Conservation (phyloP, 2,888 invertebrate species). For the Archaeoteleia sp. region DNA sequence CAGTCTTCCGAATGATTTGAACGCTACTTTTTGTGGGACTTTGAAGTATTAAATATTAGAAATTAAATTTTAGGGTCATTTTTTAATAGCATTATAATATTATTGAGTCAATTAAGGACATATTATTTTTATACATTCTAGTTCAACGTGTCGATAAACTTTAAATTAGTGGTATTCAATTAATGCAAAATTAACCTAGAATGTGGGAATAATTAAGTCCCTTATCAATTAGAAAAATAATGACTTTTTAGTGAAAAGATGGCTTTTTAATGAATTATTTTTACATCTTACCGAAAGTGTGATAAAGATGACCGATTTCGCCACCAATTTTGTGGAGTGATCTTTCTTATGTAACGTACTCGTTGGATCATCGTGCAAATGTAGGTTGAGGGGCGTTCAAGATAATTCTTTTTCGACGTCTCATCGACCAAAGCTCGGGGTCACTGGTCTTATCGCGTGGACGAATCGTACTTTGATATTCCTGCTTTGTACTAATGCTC, state of each 20-base stretch:
- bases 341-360: slow-evolving; percentile 5
- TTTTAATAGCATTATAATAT: too few relatives aligned
- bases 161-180: too few relatives aligned
- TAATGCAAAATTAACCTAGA: too few relatives aligned
- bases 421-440: slow-evolving; percentile 7
- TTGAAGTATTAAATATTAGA: too few relatives aligned
- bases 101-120: too few relatives aligned
- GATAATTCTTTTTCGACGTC: slow-evolving; percentile 18
- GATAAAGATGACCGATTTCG: slow-evolving; percentile 18
- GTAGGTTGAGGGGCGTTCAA: slow-evolving; percentile 30
- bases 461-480: slow-evolving; percentile 8
- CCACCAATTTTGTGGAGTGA: slow-evolving; percentile 5
- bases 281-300: neutral
- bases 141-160: too few relatives aligned
- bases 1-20: too few relatives aligned
- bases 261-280: neutral
- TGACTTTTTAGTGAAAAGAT: too few relatives aligned
- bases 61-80: too few relatives aligned
- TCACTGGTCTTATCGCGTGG: slow-evolving; percentile 16
- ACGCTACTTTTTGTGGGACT: too few relatives aligned
- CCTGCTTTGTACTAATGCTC: neutral
- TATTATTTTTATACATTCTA: too few relatives aligned
- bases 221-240: neutral
- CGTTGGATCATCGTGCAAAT: slow-evolving; percentile 8
- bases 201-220: too few relatives aligned